Base-by-base conservation (phyloP, 1,140 invertebrate genomes). In the Hestina assimilis region DNA sequence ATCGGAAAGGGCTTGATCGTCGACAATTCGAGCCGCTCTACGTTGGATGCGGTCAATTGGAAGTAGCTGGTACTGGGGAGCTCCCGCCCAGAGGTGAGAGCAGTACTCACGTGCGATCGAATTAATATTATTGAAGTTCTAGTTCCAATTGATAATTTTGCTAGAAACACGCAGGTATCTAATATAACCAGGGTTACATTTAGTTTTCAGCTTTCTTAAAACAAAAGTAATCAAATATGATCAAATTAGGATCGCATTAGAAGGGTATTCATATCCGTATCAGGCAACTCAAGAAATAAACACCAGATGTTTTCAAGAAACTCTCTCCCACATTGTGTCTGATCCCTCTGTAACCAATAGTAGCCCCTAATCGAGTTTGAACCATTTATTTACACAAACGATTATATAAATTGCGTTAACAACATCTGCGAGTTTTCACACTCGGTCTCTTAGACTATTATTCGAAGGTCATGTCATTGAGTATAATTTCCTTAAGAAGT, bases 341-440 rank as follows among this genome's bases (percentile, higher is more conserved):
- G 55, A 53, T 69, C 69, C 71, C 65, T 66, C 47, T 67, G 55
- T 35, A 51, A 56, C 51, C 64, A 56, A 71, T 75, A 75, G 69
- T 79, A 66, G 74, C 72, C 75, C n/a, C 74, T 78, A 80, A 81
- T 79, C 75, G 77, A 69, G 73, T 80, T 79, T 69, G 67, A 66
- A 74, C 72, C 79, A 83, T 83, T 82, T 87, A 87, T 87, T 87
- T 87, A 83, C 82, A 74, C 69, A 74, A 76, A 76, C 75, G 74
- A 85, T 87, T 80, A 83, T 83, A 75, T 72, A 79, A 85, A 84
- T 84, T 87, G 80, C 82, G 74, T 84, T 87, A 84, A 77, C 74
- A 76, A 69, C 83, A 87, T 79, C 80, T 87, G 83, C 65, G 72
- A 69, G 63, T 74, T 80, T 86, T 83, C 83, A 74, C 83, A 86